A percentile compares a stretch with the other conserved stretches of the same genome.
Conservation (phyloP, 2,113 vertebrate species). For the Rattus rattus region DNA sequence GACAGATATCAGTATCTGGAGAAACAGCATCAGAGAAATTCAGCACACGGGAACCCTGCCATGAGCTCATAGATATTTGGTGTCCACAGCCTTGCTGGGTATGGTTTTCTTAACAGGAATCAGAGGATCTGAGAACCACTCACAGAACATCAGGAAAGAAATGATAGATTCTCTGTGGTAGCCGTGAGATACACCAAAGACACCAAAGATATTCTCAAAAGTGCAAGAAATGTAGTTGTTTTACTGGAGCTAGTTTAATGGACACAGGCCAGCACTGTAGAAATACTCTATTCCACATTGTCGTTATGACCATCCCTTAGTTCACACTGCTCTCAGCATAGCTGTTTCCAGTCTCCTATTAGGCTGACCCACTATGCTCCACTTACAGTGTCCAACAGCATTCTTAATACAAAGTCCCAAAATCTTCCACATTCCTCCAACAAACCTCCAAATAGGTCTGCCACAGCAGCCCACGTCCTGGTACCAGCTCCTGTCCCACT, state of each 20-base stretch:
- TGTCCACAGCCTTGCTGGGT: background rate
- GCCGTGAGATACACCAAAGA: background rate
- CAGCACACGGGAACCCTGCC: background rate
- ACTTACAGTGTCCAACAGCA: background rate
- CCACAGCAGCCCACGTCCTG: background rate
- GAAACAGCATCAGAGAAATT: background rate
- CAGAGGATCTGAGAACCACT: background rate
- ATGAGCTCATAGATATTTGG: background rate
- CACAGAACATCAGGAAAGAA: background rate
- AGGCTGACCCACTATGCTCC: too few relatives aligned
- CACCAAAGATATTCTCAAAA: background rate
- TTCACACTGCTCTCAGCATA: background rate
- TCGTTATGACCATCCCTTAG: background rate
- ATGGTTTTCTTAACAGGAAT: background rate
- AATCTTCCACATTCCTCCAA: background rate
- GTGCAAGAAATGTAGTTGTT: background rate
- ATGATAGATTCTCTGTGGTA: too few relatives aligned
- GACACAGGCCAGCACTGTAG: background rate
- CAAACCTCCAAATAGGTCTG: background rate
- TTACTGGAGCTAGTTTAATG: background rate
- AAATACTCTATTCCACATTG: background rate
- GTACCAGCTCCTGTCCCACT: background rate
- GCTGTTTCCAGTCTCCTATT: background rate
- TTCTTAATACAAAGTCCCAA: background rate
- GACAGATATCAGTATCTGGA: background rate